These are phyloP conservation scores for Acromyrmex echinatior DNA, from an alignment of 1,140 invertebrate genomes.

Conservation along the genomic window DNA sequence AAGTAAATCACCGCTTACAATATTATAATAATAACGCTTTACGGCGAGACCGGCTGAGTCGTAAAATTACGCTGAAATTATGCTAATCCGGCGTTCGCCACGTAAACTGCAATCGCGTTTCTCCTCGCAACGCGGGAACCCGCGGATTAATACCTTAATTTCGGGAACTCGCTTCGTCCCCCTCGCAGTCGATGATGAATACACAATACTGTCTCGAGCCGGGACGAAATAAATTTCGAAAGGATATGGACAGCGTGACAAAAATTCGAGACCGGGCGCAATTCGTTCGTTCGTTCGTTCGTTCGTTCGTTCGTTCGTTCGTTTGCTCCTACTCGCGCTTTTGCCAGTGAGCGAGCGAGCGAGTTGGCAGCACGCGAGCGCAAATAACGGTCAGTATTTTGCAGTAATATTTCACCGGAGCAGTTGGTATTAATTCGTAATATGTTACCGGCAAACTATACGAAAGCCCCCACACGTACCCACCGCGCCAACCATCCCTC, in stretches of 20 bases:
- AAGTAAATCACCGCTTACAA: constrained; percentile 48
- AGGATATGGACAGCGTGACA: constrained; percentile 71
- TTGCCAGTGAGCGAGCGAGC: neutral
- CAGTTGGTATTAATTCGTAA: constrained; percentile 88
- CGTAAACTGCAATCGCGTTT: constrained; percentile 40
- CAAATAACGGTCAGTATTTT: constrained; percentile 87
- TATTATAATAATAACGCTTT: constrained; percentile 60
- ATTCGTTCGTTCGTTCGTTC: constrained; percentile 62
- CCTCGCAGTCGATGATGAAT: constrained; percentile 60
- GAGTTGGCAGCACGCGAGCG: constrained; percentile 73
- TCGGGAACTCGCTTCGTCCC: constrained; percentile 5
- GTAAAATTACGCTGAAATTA: constrained; percentile 59
- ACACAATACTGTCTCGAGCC: constrained; percentile 60
- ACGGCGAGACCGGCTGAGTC: constrained; percentile 34
- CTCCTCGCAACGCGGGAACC: constrained; percentile 34
- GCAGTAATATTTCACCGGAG: constrained; percentile 87
- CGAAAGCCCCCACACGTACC: constrained; percentile 79
- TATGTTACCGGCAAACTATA: constrained; percentile 87
- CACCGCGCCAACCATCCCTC: constrained; percentile 38
- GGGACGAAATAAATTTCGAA: constrained; percentile 64
- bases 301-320: neutral
- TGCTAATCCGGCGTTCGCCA: constrained; percentile 51
- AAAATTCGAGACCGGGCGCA: constrained; percentile 66
- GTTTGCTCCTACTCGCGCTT: neutral
- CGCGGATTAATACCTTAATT: constrained; percentile 66